phyloP scores from a whole-genome alignment of 2,888 invertebrate genomes.

The Euplexia lucipara region DNA sequence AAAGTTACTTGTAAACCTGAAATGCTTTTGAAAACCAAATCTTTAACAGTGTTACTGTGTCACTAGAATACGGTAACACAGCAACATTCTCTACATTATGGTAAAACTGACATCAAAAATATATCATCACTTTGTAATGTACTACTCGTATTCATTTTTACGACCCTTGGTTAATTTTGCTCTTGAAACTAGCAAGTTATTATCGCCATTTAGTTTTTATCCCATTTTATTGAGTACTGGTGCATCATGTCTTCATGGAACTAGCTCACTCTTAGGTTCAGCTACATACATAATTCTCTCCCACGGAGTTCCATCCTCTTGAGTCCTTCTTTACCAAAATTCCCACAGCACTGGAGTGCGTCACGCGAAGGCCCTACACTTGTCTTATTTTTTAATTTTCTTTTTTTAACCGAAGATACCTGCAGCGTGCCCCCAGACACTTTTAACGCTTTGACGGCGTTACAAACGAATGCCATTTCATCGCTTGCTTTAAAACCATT shows the following conservation, averaged over 20 bases:
- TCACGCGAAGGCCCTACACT: conserved; percentile 69
- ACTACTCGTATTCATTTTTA: too few relatives aligned
- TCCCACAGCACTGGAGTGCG: conserved; percentile 60
- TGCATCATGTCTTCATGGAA: neutral
- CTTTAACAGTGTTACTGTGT: too few relatives aligned
- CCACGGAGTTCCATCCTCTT: conserved; percentile 39
- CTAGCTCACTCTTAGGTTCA: neutral
- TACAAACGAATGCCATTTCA: conserved; percentile 40
- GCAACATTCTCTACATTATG: too few relatives aligned
- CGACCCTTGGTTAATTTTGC: too few relatives aligned
- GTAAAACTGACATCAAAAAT: too few relatives aligned
- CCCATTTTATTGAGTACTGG: neutral
- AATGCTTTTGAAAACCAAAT: too few relatives aligned
- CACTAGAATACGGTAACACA: too few relatives aligned
- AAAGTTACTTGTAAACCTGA: too few relatives aligned
- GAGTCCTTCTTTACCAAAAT: conserved; percentile 39
- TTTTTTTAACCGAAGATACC: conserved; percentile 69
- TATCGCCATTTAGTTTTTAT: neutral
- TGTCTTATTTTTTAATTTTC: conserved; percentile 68
- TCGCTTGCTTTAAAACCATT: conserved; percentile 28
- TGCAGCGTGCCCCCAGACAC: conserved; percentile 69
- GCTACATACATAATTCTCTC: conserved; percentile 22
- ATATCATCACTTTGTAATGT: too few relatives aligned
- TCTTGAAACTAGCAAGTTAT: neutral
- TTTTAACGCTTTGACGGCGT: conserved; percentile 61